Percentiles rank a stretch among this genome's conserved stretches.
These are phyloP conservation scores for Himantopus leucocephalus DNA, from an alignment of 2,113 vertebrate genomes.

Conservation along the genomic window DNA sequence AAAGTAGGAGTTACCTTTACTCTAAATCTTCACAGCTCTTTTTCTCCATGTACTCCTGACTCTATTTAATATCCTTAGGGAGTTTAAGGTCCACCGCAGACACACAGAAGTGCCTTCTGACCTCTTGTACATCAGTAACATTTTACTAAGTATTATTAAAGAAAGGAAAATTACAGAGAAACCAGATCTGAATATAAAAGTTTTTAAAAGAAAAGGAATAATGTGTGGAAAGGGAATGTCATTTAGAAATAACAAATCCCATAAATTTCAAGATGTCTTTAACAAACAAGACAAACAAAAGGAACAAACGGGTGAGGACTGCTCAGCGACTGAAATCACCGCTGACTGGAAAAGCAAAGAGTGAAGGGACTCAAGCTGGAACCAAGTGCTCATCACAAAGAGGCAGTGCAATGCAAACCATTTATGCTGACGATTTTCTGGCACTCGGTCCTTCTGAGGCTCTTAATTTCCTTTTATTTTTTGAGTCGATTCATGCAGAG, in stretches of 20 bases:
- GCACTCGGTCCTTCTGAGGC: not conserved
- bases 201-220: not conserved
- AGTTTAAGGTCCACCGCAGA: not conserved
- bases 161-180: not conserved
- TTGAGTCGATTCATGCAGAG: not conserved
- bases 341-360: not conserved
- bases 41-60: not conserved
- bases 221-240: not conserved
- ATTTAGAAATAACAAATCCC: not conserved
- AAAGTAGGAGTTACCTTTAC: constrained; percentile 3
- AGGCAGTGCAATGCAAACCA: not conserved
- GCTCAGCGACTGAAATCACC: not conserved
- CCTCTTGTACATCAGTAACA: not conserved
- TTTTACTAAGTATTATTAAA: not conserved
- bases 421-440: not conserved
- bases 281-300: not conserved
- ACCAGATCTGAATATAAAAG: not conserved
- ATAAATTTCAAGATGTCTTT: not conserved
- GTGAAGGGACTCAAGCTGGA: not conserved
- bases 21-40: not conserved
- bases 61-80: not conserved
- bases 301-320: not conserved
- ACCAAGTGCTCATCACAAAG: not conserved
- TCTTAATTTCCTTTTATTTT: not conserved
- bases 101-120: not conserved